A percentile compares a stretch with the other conserved stretches of the same genome.
Conservation (phyloP, 2,888 invertebrate genomes). For the Cephonodes hylas region DNA sequence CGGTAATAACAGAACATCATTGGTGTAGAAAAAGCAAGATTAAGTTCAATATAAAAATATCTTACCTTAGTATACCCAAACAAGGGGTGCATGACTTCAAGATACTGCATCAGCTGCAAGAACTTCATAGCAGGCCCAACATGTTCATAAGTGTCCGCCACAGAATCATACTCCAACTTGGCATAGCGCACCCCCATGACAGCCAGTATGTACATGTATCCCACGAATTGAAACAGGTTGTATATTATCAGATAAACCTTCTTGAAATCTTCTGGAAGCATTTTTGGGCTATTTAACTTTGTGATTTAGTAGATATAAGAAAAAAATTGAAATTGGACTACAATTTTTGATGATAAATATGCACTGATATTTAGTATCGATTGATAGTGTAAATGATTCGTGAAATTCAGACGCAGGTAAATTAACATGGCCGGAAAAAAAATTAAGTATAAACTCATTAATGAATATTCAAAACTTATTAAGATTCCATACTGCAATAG, state of each 20-base stretch:
- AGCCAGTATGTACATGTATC: conserved; percentile 88
- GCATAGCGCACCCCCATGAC: conserved; percentile 88
- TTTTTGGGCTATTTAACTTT: conserved; percentile 6
- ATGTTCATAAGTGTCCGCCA: conserved; percentile 85
- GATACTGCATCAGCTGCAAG: conserved; percentile 89
- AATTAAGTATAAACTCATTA: no score
- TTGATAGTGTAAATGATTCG: no score
- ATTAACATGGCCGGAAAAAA: no score
- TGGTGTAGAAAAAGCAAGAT: no score
- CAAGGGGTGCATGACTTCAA: conserved; percentile 94
- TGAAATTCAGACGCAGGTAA: no score
- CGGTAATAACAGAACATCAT: no score
- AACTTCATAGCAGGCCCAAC: conserved; percentile 90
- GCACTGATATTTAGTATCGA: no score
- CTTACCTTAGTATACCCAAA: conserved; percentile 90
- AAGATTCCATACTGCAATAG: no score
- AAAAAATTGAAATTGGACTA: no score
- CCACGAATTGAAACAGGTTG: conserved; percentile 94
- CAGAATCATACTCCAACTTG: conserved; percentile 86
- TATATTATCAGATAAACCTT: conserved; percentile 93
- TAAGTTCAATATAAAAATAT: not conserved
- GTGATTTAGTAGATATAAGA: no score
- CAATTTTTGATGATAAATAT: no score
- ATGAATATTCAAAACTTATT: no score
- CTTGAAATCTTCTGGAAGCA: conserved; percentile 86